Conservation (phyloP, 2,113 vertebrate genomes). For the Pygoscelis adeliae region DNA sequence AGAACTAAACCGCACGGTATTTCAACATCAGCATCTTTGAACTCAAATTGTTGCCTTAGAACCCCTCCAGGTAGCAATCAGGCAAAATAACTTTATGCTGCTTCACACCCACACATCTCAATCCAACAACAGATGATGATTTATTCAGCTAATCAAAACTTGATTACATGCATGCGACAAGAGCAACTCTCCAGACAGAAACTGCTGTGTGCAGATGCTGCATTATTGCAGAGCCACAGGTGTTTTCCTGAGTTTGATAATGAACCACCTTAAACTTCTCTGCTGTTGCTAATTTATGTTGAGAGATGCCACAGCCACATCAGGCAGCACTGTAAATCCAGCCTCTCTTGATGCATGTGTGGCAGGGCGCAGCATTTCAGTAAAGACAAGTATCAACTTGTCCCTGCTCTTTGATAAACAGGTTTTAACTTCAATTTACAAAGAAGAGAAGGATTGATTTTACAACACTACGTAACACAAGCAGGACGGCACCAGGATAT, state of each 20-base stretch:
- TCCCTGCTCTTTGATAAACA: not conserved
- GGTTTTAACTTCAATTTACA: not conserved
- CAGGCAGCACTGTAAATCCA: not conserved
- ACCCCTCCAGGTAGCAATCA: not conserved
- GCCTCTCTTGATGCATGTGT: rapidly evolving
- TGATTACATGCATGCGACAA: not conserved
- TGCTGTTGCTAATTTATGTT: not conserved
- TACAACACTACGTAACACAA: not conserved
- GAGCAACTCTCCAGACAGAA: not conserved
- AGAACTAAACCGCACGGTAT: not conserved
- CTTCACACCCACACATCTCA: not conserved
- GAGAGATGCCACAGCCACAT: not conserved
- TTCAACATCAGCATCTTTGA: not conserved
- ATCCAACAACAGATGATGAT: not conserved
- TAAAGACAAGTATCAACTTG: not conserved
- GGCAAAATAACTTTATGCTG: not conserved
- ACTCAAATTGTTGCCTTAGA: not conserved
- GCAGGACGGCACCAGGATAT: not conserved
- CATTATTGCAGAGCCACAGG: not conserved
- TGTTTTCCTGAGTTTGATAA: not conserved
- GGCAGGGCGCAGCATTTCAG: not conserved
- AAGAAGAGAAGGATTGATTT: not conserved
- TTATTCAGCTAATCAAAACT: not conserved
- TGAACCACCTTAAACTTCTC: not conserved
- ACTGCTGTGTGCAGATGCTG: not conserved